Conservation (phyloP, 2,797 vertebrate species). For the Australoheros facetus region DNA sequence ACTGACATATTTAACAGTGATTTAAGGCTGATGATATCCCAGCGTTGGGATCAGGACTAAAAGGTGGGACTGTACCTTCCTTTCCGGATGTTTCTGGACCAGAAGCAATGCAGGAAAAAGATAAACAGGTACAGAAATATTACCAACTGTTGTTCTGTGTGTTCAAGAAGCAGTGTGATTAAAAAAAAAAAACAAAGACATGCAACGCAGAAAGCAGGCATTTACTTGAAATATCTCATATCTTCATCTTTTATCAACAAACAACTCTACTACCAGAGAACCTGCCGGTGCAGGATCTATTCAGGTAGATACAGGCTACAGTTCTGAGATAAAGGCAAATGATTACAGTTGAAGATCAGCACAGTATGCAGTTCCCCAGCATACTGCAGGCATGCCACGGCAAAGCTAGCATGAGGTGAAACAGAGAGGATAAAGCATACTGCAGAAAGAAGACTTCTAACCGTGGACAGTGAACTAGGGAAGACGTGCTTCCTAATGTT, state of each 20-base stretch:
- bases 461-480: not conserved
- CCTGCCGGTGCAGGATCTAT: not conserved
- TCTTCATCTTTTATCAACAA: not conserved
- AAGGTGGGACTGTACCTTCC: constrained; percentile 93
- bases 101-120: constrained; percentile 10
- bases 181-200: constrained; percentile 20
- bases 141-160: not conserved
- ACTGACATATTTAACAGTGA: not conserved
- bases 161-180: not conserved
- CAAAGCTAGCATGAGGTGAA: constrained; percentile 19
- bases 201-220: constrained; percentile 20
- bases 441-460: not conserved
- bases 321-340: not conserved
- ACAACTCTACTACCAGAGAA: not conserved
- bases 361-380: not conserved
- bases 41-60: constrained; percentile 76
- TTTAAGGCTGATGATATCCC: not conserved
- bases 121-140: not conserved
- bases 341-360: not conserved
- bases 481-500: not conserved
- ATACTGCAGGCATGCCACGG: constrained; percentile 33
- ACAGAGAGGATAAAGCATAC: not conserved
- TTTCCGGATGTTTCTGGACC: constrained; percentile 92
- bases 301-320: not conserved
- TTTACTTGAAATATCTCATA: not conserved